These are phyloP conservation scores for Atta colombica DNA, from an alignment of 1,140 invertebrate genomes.

Conservation along the genomic window DNA sequence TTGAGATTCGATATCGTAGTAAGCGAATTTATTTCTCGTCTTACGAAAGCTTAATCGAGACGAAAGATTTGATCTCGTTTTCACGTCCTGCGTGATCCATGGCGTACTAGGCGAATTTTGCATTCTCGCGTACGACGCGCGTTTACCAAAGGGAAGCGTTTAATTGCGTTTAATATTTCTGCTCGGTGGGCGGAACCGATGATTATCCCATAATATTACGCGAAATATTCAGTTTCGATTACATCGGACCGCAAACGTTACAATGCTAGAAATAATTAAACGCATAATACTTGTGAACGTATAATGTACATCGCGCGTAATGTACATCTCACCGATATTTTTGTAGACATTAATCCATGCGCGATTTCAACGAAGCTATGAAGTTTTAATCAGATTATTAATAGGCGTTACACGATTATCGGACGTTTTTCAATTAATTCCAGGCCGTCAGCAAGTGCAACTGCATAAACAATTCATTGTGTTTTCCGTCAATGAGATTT, in stretches of 20 bases:
- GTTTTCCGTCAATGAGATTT: conserved; percentile 9
- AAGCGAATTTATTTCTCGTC: background rate
- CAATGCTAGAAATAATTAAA: conserved; percentile 63
- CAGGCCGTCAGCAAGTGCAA: background rate
- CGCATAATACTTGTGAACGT: conserved; percentile 44
- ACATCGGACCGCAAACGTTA: conserved; percentile 51
- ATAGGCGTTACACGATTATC: conserved; percentile 6
- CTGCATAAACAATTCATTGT: background rate
- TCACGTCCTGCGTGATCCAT: background rate
- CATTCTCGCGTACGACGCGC: background rate
- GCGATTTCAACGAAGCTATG: conserved; percentile 20
- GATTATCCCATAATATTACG: conserved; percentile 60
- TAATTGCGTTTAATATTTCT: conserved; percentile 65
- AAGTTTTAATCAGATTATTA: conserved; percentile 39
- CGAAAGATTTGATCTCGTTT: background rate
- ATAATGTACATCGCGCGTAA: conserved; percentile 6
- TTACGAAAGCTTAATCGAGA: background rate
- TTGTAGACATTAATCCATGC: conserved; percentile 39
- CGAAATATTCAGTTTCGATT: conserved; percentile 63
- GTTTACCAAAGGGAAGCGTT: conserved; percentile 40
- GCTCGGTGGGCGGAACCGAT: conserved; percentile 48
- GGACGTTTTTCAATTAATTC: conserved; percentile 25
- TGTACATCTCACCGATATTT: conserved; percentile 30
- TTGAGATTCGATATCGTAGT: background rate
- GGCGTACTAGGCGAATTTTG: conserved; percentile 35